Evolutionary conservation across 2,113 vertebrate genomes (phyloP).

Genomic region (Mionectes macconnelli): DNA sequence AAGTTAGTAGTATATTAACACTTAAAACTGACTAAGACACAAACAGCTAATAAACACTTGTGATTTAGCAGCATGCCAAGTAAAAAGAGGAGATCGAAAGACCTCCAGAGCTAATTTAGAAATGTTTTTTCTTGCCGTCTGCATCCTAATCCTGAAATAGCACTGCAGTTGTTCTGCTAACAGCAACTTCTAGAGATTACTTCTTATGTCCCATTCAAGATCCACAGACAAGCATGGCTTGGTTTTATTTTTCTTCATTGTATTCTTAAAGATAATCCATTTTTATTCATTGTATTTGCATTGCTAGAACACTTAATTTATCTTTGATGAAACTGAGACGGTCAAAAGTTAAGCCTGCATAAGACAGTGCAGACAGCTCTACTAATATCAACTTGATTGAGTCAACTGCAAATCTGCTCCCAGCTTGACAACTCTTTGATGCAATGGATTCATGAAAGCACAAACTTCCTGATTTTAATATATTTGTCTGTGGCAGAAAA

Average conservation of each 20-base stretch:
- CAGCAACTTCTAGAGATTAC: not conserved
- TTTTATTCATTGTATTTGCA: not conserved
- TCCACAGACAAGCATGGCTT: not conserved
- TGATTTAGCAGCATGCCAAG: not conserved
- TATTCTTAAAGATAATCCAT: not conserved
- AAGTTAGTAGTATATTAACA: not conserved
- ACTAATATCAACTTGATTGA: not conserved
- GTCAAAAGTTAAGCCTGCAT: not conserved
- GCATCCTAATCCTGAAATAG: not conserved
- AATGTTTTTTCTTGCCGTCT: not conserved
- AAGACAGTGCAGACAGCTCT: not conserved
- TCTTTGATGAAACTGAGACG: not conserved
- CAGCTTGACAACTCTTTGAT: not conserved
- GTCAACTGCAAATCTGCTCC: not conserved
- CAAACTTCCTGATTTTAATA: not conserved
- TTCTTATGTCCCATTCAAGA: not conserved
- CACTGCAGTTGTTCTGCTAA: not conserved
- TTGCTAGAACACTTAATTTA: not conserved
- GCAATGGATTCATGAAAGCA: not conserved
- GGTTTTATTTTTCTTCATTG: not conserved
- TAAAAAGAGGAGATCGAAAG: not conserved
- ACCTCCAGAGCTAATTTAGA: not conserved
- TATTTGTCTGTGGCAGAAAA: not conserved
- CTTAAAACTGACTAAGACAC: not conserved
- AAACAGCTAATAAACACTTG: not conserved